A percentile compares a stretch with the other conserved stretches of the same genome.
These are phyloP conservation scores for Eumeta japonica DNA, from an alignment of 1,140 invertebrate genomes.

Conservation along the genomic window DNA sequence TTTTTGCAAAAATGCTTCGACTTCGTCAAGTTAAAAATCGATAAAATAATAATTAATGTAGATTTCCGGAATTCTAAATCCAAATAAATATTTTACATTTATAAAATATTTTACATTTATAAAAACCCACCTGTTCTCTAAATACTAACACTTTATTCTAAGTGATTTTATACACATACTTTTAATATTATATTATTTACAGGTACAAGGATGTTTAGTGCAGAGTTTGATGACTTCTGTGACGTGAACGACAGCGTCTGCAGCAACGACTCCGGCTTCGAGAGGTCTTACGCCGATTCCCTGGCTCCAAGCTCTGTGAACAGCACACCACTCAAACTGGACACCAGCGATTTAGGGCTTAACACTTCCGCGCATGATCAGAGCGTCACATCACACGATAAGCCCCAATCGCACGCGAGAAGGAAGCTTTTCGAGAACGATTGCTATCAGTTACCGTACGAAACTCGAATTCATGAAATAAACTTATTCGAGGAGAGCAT, in stretches of 20 bases:
- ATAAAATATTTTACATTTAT: too few relatives aligned
- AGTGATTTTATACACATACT: too few relatives aligned
- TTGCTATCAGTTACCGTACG: too few relatives aligned
- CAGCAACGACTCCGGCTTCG: slow-evolving; percentile 69
- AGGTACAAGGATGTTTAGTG: slow-evolving; percentile 41
- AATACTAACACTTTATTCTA: too few relatives aligned
- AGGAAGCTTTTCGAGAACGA: slow-evolving; percentile 41
- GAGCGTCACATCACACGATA: slow-evolving; percentile 26
- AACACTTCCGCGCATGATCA: slow-evolving; percentile 13
- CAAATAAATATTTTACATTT: too few relatives aligned
- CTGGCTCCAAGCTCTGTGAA: slow-evolving; percentile 16
- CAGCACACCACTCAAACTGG: slow-evolving; percentile 32
- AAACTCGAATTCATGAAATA: slow-evolving; percentile 12
- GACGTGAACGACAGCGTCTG: slow-evolving; percentile 69
- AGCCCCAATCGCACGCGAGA: slow-evolving; percentile 13
- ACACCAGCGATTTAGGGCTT: slow-evolving; percentile 34
- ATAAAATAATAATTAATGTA: too few relatives aligned
- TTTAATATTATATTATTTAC: too few relatives aligned
- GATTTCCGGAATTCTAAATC: too few relatives aligned
- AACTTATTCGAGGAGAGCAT: slow-evolving; percentile 30
- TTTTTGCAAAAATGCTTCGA: too few relatives aligned
- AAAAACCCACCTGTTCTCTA: too few relatives aligned
- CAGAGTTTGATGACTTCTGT: slow-evolving; percentile 40
- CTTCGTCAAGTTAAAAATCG: too few relatives aligned
- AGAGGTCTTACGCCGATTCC: slow-evolving; percentile 45